Conservation (phyloP, 2,113 vertebrate species). For the Oostethus manadensis region DNA sequence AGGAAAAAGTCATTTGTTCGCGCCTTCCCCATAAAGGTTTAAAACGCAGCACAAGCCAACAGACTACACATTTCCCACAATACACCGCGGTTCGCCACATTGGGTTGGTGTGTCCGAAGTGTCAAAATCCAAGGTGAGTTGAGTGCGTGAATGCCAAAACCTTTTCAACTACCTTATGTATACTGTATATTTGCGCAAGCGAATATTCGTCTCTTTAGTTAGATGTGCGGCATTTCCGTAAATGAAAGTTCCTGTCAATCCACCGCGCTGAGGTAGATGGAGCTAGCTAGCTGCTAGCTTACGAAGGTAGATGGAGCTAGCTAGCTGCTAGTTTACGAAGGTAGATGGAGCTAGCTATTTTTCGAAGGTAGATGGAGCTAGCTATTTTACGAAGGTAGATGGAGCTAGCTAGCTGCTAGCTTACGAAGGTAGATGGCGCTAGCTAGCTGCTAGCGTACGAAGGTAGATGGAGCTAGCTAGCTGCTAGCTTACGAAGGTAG, state of each 20-base stretch:
- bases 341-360: neutral
- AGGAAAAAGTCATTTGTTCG: no score
- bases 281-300: constrained; percentile 23
- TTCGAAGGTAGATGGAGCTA: no score
- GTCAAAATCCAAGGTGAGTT: constrained; percentile 66
- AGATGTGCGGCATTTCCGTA: neutral
- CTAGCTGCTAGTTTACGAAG: neutral
- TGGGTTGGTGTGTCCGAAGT: constrained; percentile 7
- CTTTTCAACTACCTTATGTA: rapidly evolving
- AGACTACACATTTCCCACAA: constrained; percentile 42
- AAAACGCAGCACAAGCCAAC: no score
- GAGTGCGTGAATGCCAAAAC: rapidly evolving
- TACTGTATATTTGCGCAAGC: neutral
- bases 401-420: neutral
- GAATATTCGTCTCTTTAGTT: rapidly evolving
- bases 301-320: neutral
- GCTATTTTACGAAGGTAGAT: constrained; percentile 9
- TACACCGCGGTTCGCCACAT: constrained; percentile 43
- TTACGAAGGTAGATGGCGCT: neutral
- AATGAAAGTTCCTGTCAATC: neutral
- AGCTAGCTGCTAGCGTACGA: neutral
- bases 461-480: neutral
- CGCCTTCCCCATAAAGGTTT: no score
- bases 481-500: constrained; percentile 11
- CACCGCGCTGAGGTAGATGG: constrained; percentile 5